A percentile compares a stretch with the other conserved stretches of the same genome.
These are phyloP conservation scores for Eretmochelys imbricata DNA, from an alignment of 2,113 vertebrate species.

Conservation along the genomic window DNA sequence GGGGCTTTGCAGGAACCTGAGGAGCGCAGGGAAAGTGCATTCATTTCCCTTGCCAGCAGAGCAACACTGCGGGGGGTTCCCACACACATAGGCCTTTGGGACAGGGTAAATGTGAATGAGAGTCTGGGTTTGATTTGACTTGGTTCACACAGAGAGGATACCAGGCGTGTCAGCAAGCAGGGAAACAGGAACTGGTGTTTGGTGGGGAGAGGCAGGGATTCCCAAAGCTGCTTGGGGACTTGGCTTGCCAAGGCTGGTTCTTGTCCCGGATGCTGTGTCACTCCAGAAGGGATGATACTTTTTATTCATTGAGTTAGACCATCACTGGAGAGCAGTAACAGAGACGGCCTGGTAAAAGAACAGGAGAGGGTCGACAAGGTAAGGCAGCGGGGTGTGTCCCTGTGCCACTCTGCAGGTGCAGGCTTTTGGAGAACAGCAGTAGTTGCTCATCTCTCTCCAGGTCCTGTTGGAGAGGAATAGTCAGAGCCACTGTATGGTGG, in stretches of 20 bases:
- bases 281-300: neutral
- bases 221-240: neutral
- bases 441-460: accelerated
- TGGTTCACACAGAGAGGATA: neutral
- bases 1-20: neutral
- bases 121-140: neutral
- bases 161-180: neutral
- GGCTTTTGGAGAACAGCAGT: neutral
- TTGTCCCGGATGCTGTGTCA: accelerated
- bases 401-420: neutral
- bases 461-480: accelerated
- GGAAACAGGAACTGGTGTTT: neutral
- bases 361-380: neutral
- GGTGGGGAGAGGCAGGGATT: neutral
- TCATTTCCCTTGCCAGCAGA: neutral
- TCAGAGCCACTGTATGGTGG: neutral
- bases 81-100: neutral
- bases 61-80: neutral
- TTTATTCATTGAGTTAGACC: neutral
- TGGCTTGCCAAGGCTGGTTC: accelerated
- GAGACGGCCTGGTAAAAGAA: neutral
- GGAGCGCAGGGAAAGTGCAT: neutral
- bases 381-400: neutral
- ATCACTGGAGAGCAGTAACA: neutral
- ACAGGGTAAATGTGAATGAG: neutral